Conservation (phyloP, 2,797 vertebrate genomes). For the Anabas testudineus region DNA sequence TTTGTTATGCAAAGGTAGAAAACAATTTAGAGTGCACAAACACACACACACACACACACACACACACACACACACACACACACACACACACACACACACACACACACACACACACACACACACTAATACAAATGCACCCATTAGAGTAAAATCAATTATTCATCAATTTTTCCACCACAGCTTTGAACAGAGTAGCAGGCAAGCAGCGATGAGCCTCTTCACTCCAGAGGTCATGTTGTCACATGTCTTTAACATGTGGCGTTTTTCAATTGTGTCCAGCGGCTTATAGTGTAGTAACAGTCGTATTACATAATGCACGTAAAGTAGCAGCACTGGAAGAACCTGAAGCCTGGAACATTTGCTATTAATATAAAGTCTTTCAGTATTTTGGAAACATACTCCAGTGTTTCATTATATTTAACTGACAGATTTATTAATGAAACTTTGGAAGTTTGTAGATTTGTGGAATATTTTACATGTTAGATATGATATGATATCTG, state of each 20-base stretch:
- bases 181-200: constrained; percentile 41
- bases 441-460: too few species aligned
- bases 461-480: background rate
- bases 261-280: constrained; percentile 7
- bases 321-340: background rate
- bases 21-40: background rate
- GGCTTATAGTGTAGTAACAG: constrained; percentile 9
- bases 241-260: constrained; percentile 65
- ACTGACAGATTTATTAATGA: too few species aligned
- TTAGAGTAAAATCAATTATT: constrained; percentile 77
- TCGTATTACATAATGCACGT: background rate
- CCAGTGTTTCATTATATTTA: too few species aligned
- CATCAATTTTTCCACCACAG: constrained; percentile 72
- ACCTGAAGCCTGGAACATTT: background rate
- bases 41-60: too few species aligned
- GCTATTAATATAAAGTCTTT: too few species aligned
- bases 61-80: background rate
- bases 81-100: background rate
- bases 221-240: constrained; percentile 58
- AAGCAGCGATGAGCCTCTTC: constrained; percentile 21
- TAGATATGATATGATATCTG: background rate
- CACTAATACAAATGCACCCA: constrained; percentile 58
- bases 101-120: constrained; percentile 25
- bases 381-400: background rate
- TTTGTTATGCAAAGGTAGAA: background rate